Percentiles rank a stretch among this genome's conserved stretches.
phyloP scores from a whole-genome alignment of 2,797 vertebrate species.

The Parauchenoglanis ngamensis region DNA sequence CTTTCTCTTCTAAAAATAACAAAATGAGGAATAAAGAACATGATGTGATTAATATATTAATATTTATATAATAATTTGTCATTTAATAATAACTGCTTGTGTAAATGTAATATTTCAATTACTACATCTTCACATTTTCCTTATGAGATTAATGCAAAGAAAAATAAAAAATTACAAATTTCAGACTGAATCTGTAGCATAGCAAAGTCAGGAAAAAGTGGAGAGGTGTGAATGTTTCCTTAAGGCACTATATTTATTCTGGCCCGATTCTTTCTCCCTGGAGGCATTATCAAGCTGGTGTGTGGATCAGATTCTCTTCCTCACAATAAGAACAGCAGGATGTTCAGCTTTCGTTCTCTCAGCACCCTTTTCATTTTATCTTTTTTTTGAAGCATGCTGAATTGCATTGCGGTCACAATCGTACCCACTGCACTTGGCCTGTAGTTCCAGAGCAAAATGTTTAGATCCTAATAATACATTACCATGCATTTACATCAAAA shows the following conservation, averaged over 20 bases:
- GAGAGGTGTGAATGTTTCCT: not conserved
- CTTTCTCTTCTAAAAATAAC: not conserved
- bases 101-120: not conserved
- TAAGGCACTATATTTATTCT: not conserved
- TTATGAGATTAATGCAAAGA: no score
- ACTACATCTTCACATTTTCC: no score
- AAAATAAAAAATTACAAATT: not conserved
- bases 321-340: not conserved
- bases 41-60: not conserved
- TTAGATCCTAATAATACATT: not conserved
- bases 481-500: not conserved
- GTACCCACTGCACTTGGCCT: not conserved
- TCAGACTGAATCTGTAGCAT: not conserved
- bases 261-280: not conserved
- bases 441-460: not conserved
- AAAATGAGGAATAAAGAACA: not conserved
- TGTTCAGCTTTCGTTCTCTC: not conserved
- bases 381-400: not conserved
- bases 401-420: constrained; percentile 2
- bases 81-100: not conserved
- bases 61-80: not conserved
- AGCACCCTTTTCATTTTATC: not conserved
- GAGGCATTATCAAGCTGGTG: not conserved
- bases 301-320: not conserved
- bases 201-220: not conserved